phyloP scores from a whole-genome alignment of 2,113 vertebrate species.

The Piaya cayana region DNA sequence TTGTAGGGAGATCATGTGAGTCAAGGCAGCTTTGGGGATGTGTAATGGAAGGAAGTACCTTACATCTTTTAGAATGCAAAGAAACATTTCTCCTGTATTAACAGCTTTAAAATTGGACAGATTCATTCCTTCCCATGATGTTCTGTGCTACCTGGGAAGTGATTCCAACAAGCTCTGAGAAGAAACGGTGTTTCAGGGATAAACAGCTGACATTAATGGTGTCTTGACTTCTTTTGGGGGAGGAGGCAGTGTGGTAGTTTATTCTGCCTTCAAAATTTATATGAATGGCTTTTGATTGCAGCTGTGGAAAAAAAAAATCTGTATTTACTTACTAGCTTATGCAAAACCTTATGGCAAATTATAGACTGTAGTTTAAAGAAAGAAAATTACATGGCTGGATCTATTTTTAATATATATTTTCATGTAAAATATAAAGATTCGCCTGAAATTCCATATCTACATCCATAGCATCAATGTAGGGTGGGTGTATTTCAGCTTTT shows the following conservation, averaged over 20 bases:
- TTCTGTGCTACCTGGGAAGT: neutral
- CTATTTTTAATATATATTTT: neutral
- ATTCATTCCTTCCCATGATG: neutral
- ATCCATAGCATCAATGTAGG: neutral
- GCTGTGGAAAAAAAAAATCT: neutral
- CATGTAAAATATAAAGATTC: neutral
- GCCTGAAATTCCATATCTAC: neutral
- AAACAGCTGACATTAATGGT: neutral
- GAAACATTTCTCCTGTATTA: slow-evolving; percentile 10
- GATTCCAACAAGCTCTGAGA: slow-evolving; percentile 7
- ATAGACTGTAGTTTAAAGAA: neutral
- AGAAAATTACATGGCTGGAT: neutral
- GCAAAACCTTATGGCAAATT: neutral
- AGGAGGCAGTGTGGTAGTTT: neutral
- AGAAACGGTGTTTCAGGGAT: neutral
- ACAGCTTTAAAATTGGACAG: neutral
- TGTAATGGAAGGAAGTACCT: neutral
- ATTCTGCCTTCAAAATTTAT: neutral
- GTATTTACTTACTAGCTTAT: neutral
- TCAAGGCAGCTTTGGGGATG: neutral
- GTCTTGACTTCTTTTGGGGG: neutral
- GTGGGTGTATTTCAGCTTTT: neutral
- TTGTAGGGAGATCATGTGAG: neutral
- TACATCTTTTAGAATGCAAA: neutral
- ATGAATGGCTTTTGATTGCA: neutral